A percentile compares a stretch with the other conserved stretches of the same genome.
Conservation (phyloP, 2,797 vertebrate species). For the Coranthus polyacanthus region DNA sequence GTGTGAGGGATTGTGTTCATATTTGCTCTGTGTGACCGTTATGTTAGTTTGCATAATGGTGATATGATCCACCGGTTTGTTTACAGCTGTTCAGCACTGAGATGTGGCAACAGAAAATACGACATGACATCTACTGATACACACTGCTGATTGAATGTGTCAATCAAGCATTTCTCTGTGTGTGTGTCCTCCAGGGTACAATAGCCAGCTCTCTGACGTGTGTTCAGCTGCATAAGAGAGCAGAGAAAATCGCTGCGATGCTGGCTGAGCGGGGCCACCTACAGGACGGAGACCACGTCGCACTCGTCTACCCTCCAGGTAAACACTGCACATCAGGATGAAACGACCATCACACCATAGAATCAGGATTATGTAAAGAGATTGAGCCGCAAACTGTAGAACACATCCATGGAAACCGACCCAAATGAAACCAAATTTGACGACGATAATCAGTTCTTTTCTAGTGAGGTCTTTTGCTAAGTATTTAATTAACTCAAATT, state of each 20-base stretch:
- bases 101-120: conserved; percentile 47
- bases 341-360: not conserved
- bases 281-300: conserved; percentile 96
- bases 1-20: not conserved
- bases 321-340: not conserved
- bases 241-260: conserved; percentile 96
- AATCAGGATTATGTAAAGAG: too few relatives aligned
- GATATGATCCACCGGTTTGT: conserved; percentile 31
- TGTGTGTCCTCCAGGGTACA: conserved; percentile 86
- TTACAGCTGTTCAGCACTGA: conserved; percentile 44
- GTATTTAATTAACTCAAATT: too few relatives aligned
- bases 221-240: conserved; percentile 95
- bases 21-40: not conserved
- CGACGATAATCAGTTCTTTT: too few relatives aligned
- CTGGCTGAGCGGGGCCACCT: conserved; percentile 93
- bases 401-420: too few relatives aligned
- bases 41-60: conserved; percentile 49
- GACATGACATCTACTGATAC: conserved; percentile 49
- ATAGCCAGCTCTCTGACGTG: conserved; percentile 95
- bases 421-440: too few relatives aligned
- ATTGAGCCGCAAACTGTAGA: too few relatives aligned
- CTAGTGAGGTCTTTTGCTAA: too few relatives aligned
- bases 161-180: conserved; percentile 44
- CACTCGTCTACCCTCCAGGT: conserved; percentile 98
- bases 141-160: conserved; percentile 41